phyloP scores from a whole-genome alignment of 2,797 vertebrate genomes.

The Brachyrhaphis roseni region DNA sequence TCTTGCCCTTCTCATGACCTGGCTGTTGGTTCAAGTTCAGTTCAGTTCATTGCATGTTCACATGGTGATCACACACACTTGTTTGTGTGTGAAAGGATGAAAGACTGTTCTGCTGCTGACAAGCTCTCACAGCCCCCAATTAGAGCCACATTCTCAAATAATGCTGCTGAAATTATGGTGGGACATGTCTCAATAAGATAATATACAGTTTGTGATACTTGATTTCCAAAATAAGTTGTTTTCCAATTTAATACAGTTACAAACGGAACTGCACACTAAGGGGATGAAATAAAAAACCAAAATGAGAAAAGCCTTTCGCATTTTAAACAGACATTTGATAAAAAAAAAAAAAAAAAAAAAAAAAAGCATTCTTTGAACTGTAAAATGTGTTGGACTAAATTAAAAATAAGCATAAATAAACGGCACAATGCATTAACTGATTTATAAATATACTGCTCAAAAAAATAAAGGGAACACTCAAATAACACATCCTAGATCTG shows the following conservation, averaged over 20 bases:
- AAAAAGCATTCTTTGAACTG: background rate
- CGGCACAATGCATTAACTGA: background rate
- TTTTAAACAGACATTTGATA: background rate
- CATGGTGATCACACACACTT: background rate
- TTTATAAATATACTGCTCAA: too few relatives aligned
- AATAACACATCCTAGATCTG: too few relatives aligned
- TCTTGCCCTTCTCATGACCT: conserved; percentile 51
- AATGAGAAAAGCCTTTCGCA: background rate
- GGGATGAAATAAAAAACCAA: background rate
- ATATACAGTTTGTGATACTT: background rate
- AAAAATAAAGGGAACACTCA: too few relatives aligned
- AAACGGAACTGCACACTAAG: background rate
- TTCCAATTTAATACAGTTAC: background rate
- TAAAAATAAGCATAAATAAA: background rate
- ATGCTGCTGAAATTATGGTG: background rate
- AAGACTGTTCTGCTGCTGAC: background rate
- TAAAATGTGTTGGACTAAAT: background rate
- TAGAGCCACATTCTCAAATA: background rate
- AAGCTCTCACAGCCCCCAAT: background rate
- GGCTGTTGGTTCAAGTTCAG: conserved; percentile 72
- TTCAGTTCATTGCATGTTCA: conserved; percentile 58
- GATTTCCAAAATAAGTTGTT: background rate
- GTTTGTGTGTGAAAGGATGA: background rate
- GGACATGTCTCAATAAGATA: background rate
- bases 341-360: too few relatives aligned